phyloP scores from a whole-genome alignment of 2,888 invertebrate genomes.

The Syrista parreyssii region DNA sequence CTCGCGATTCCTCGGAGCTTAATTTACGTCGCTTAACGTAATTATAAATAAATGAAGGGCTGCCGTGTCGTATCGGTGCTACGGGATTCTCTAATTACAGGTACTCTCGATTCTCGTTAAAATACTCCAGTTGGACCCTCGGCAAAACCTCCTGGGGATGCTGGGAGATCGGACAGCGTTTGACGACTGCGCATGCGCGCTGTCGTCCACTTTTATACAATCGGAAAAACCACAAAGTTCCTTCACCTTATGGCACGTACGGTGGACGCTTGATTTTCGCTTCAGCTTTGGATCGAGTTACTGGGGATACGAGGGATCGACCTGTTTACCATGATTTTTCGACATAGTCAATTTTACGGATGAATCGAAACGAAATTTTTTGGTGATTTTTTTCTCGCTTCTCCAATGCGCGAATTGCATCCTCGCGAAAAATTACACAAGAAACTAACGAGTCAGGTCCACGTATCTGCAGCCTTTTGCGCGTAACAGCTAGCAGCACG shows the following conservation, averaged over 20 bases:
- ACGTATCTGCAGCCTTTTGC: background rate
- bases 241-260: background rate
- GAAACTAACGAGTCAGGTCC: background rate
- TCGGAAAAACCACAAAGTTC: background rate
- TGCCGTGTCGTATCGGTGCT: slow-evolving; percentile 3
- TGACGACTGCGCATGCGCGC: background rate
- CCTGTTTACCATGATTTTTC: background rate
- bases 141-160: background rate
- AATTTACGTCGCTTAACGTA: slow-evolving; percentile 38
- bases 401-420: background rate
- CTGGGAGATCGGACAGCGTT: background rate
- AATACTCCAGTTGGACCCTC: slow-evolving; percentile 33
- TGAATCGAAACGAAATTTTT: background rate
- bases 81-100: slow-evolving; percentile 54
- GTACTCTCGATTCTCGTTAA: slow-evolving; percentile 58
- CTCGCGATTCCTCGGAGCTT: background rate
- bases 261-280: background rate
- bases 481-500: background rate
- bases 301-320: too few species aligned
- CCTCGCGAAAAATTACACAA: background rate
- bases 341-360: background rate
- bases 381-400: background rate
- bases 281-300: too few species aligned
- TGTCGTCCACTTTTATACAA: background rate
- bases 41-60: slow-evolving; percentile 46